phyloP scores from a whole-genome alignment of 2,113 vertebrate genomes.

The Alexandromys fortis region DNA sequence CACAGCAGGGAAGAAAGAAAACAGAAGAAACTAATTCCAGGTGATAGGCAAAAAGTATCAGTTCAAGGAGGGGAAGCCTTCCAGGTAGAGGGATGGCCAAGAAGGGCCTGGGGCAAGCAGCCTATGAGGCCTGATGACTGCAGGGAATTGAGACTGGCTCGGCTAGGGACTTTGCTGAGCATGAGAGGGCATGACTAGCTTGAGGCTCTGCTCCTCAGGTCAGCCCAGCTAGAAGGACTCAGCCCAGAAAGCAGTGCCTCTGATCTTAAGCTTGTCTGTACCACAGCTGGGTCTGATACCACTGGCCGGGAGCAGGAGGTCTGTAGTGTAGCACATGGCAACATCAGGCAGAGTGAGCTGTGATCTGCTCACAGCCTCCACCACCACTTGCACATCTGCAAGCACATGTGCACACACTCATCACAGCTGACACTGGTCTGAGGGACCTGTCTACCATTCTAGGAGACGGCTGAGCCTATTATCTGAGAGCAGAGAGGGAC shows the following conservation, averaged over 20 bases:
- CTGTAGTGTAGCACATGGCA: neutral
- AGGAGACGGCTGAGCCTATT: neutral
- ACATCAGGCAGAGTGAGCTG: neutral
- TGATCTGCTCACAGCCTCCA: neutral
- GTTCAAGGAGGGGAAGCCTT: neutral
- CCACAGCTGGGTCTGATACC: neutral
- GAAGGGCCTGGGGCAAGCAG: neutral
- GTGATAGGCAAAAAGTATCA: neutral
- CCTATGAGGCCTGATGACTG: neutral
- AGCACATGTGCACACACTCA: neutral
- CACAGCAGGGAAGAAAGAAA: neutral
- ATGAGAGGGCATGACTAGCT: neutral
- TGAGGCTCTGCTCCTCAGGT: neutral
- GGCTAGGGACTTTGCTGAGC: neutral
- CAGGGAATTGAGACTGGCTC: neutral
- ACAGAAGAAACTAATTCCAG: neutral
- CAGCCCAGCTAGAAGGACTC: neutral
- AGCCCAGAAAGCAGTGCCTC: neutral
- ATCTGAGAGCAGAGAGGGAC: neutral
- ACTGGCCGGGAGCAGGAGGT: neutral
- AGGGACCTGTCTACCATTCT: neutral
- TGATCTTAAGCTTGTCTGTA: too few species aligned
- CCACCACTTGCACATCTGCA: neutral
- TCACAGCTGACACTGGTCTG: fast-evolving
- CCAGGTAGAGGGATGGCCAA: neutral